Evolutionary conservation across 2,113 vertebrate species (phyloP), one percentile per base, ranked within the genome.

Genomic region (Lichenostomus cassidix): DNA sequence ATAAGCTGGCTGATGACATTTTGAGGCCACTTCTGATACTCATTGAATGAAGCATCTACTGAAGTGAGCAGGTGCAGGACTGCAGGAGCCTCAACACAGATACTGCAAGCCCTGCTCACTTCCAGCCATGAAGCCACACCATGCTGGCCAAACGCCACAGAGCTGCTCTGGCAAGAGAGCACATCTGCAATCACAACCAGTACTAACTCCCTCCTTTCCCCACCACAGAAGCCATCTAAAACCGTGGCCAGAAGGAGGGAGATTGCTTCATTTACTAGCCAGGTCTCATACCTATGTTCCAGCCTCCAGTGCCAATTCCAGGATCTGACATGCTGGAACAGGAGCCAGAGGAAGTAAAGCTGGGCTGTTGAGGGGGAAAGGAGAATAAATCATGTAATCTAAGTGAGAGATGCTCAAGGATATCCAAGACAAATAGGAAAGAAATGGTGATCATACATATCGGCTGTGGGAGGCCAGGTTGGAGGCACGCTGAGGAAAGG

Each of bases 271-370:
- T 41, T 56, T 41, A 27, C 50, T 44, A 46, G 33, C 17, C 56
- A n/a, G 29, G 25, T 56, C 33, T 83, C 84, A 92, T 96, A 99
- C 99, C 98, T 96, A 98, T 94, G 96, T 93, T 99, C 99, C 99
- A 99, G 92, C 98, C 97, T 39, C 98, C 97, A 0, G 97, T 96
- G 87, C 97, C 98, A 92, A 98, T 95, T 25, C 98, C 98, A 62
- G 99, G 99, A 95, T 99, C 99, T 2, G 99, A 99, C 96, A 98
- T 98, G 94, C 99, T 99, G 92, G 99, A 99, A 95, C 98, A 99
- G 84, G 99, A 99, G 25, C 99, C 99, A 2, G 99, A 99, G 60
- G 99, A 99, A 4, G 98, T 99, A 93, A 98, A 99, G 97, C 99
- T 99, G 84, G 99, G 98, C 99, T 99, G 96, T 94, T 63, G 47